Evolutionary conservation across 2,797 vertebrate species (phyloP).

Genomic region (Myotis findleyi): DNA sequence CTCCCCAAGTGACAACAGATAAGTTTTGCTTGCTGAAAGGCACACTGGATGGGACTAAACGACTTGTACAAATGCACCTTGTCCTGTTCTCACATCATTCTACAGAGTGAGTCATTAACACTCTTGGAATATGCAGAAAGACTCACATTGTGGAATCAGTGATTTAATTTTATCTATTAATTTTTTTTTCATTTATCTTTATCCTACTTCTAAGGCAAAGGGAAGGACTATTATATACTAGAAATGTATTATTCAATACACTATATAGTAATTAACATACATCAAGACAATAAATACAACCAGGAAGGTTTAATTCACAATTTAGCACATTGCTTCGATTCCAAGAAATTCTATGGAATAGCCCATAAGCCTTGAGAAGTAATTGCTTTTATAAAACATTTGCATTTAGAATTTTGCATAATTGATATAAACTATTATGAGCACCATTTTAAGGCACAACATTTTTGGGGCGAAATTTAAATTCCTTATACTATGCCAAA

Average conservation of each 20-base stretch:
- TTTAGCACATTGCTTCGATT: not conserved
- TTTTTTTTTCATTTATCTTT: not conserved
- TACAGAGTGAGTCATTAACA: not conserved
- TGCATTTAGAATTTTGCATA: not conserved
- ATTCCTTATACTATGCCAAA: not conserved
- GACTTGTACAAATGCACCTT: not conserved
- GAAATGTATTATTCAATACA: not conserved
- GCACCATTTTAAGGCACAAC: not conserved
- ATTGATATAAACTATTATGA: not conserved
- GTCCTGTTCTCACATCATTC: not conserved
- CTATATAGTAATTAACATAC: not conserved
- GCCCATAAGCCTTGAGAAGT: not conserved
- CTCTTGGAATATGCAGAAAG: not conserved
- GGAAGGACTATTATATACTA: not conserved
- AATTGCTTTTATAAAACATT: conserved; percentile 1
- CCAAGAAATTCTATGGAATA: not conserved
- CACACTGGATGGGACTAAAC: conserved; percentile 20
- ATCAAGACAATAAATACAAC: not conserved
- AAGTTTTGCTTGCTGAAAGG: conserved; percentile 41
- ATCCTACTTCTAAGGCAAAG: not conserved
- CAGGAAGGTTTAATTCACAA: not conserved
- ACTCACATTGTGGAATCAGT: not conserved
- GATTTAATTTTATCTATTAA: not conserved
- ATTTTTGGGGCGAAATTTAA: not conserved
- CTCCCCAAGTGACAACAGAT: not conserved